Conservation (phyloP, 2,888 invertebrate genomes). For the Sinodicranocentrus sp. region DNA sequence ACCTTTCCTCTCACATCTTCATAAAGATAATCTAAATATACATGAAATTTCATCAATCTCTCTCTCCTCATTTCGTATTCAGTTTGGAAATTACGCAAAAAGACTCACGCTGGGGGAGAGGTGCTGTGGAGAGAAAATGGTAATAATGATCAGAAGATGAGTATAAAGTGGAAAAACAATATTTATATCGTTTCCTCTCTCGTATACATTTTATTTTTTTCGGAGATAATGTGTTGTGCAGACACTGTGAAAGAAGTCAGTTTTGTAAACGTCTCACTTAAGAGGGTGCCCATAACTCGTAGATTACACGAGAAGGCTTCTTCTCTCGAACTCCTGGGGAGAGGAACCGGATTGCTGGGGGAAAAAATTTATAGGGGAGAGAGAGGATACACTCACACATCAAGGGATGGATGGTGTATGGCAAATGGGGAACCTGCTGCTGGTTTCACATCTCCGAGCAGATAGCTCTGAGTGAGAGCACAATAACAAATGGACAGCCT, state of each 20-base stretch:
- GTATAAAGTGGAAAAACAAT: not conserved
- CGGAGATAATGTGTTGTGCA: not conserved
- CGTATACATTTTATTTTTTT: constrained; percentile 14
- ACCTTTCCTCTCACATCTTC: not conserved
- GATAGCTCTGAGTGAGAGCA: not conserved
- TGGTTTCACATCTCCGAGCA: constrained; percentile 30
- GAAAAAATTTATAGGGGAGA: constrained; percentile 20
- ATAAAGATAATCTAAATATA: constrained; percentile 7
- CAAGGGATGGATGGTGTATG: not conserved
- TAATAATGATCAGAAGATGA: not conserved
- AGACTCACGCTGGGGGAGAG: constrained; percentile 68
- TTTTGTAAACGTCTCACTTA: constrained; percentile 54
- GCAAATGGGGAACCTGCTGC: not conserved
- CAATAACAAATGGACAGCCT: constrained; percentile 48
- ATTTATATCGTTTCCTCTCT: not conserved
- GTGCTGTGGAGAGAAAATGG: constrained; percentile 3
- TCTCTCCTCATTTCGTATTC: constrained; percentile 56
- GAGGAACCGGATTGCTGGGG: constrained; percentile 69
- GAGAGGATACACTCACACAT: not conserved
- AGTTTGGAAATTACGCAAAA: constrained; percentile 67
- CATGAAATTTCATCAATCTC: constrained; percentile 14
- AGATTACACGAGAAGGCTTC: constrained; percentile 14
- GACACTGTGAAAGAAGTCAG: constrained; percentile 16
- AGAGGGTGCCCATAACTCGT: not conserved
- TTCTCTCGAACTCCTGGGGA: constrained; percentile 59